Evolutionary conservation across 2,797 vertebrate genomes (phyloP), one percentile per base, ranked within the genome.

Genomic region (Arrhamphus sclerolepis): DNA sequence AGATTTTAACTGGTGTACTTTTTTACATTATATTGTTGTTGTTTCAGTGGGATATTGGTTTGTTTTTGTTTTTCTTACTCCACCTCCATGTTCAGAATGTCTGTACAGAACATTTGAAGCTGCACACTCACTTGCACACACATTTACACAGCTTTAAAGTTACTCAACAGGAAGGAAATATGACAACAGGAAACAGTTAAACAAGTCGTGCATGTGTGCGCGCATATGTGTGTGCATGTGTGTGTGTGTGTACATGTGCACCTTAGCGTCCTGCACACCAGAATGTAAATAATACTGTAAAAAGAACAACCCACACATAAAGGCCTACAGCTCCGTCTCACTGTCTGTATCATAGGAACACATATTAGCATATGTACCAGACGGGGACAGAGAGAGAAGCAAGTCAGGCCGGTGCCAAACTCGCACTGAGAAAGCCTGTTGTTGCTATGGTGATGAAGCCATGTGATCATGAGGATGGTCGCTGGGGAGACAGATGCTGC

Each of bases 101-200:
- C 28, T 49, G 19, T 24, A 17, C 14, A 40, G 39, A 50, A 40
- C 28, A 40, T 47, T n/a, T 18, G 19, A 39, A 29, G 18, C 41
- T 39, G 20, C 11, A 21, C 54, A 7, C 67, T 50, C 29, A 58
- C n/a, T 38, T 48, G 28, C 52, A 60, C 26, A 55, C 44, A 40
- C 54, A 46, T 16, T 5, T 17, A 46, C 43, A 47, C 40, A 48
- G 61, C 81, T 82, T 82, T 75, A 74, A 83, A 78, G 77, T 86
- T 86, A 59, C 82, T 83, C 42, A 84, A 84, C 83, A 87, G 89
- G 86, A 88, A 89, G 86, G 83, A 87, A 87, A 61, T 2, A 10
- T 79, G 77, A 89, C 81, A 77, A 71, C 87, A 86, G 86, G 89
- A 89, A 88, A 24, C 72, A 57, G 73, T 81, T 75, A 38, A 77